Base-by-base conservation (phyloP, 2,797 vertebrate species). In the Acanthurus leucopareius region DNA sequence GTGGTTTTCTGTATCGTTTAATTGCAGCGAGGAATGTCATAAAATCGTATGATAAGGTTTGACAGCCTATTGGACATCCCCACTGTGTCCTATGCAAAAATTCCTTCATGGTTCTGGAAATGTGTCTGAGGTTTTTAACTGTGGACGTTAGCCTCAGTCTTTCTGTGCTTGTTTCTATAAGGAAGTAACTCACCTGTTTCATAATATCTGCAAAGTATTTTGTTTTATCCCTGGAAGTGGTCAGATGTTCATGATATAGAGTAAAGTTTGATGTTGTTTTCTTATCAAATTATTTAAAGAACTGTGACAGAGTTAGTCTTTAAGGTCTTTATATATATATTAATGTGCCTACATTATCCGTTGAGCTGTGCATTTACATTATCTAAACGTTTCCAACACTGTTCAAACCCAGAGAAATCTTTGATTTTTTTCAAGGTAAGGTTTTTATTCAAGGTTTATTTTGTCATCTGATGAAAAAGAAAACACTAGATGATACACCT, bases 1-100 rank as follows among this genome's bases (percentile, higher is more conserved):
- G 19, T 59, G 62, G 53, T 80, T 77, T 22, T 60, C 32, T 32
- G 32, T 32, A 71, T 65, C 56, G 73, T 63, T 51, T 72, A 72
- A 84, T 65, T 72, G 54, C 61, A 71, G n/a, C 5, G 45, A 44
- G 22, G 20, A 25, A 45, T 65, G 20, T 75, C 72, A 76, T 6
- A 80, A 78, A 83, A 58, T 25, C 38, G 65, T 14, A 69, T 53
- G 20, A 14, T 63, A 44, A 14, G 22, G n/a, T 10, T 15, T 71
- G 57, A 73, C 51, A 71, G 62, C 25, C 56, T 20, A 62, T 78
- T 48, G 57, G 56, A 81, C 67, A 70, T 52, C 49, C 35, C 42
- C 10, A 53, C 38, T 70, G 35, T 49, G 38, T 44, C 61, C 45
- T 19, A 59, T 4, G 9, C 62, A 63, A 54, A 61, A 53, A 53